These are phyloP conservation scores for Sarcophaga bullata DNA, from an alignment of 1,140 invertebrate genomes.

Conservation along the genomic window DNA sequence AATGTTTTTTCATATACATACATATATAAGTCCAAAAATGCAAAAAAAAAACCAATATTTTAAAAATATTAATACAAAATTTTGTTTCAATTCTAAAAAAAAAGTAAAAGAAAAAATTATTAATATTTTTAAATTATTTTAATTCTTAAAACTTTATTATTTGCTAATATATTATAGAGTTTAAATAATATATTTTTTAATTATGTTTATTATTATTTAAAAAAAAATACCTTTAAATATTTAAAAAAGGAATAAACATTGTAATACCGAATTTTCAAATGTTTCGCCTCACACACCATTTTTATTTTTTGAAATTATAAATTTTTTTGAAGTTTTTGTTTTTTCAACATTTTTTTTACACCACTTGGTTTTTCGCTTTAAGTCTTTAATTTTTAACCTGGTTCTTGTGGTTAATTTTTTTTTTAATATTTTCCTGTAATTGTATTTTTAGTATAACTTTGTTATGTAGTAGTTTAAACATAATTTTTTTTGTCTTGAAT, in stretches of 20 bases:
- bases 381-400: constrained; percentile 37
- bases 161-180: constrained; percentile 18
- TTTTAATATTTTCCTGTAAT: constrained; percentile 30
- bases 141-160: constrained; percentile 23
- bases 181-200: constrained; percentile 34
- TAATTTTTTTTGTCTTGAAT: constrained; percentile 36
- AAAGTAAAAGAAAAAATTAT: background rate
- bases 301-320: constrained; percentile 49
- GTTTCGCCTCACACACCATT: constrained; percentile 63
- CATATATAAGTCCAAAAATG: background rate
- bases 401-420: constrained; percentile 37
- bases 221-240: constrained; percentile 36
- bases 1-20: constrained; percentile 53
- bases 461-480: constrained; percentile 36
- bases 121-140: constrained; percentile 32
- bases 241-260: constrained; percentile 48
- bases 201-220: constrained; percentile 25
- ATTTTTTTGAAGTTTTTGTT: constrained; percentile 44
- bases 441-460: constrained; percentile 40
- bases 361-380: constrained; percentile 6
- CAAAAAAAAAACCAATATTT: background rate
- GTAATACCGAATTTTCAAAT: constrained; percentile 66
- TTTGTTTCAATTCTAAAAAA: background rate
- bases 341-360: background rate
- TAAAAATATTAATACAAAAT: background rate